Evolutionary conservation across 2,113 vertebrate species (phyloP), one percentile per base, ranked within the genome.

Genomic region (Amphilophus citrinellus): DNA sequence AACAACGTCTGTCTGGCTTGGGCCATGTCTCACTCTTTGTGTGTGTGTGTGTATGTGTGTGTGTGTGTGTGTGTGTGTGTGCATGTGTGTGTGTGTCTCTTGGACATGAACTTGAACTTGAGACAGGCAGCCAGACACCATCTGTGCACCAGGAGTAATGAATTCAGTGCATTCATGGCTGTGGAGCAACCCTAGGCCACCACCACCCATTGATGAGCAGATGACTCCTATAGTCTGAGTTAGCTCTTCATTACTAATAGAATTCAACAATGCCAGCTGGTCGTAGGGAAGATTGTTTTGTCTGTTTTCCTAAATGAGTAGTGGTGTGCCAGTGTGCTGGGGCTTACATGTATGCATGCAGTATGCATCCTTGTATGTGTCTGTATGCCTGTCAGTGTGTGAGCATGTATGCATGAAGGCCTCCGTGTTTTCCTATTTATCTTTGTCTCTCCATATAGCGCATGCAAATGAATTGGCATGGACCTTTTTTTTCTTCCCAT

Each of bases 31-130:
- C 78, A 83, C 84, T 83, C 76, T 85, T 62, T 82, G 61, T 88
- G 79, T 90, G 75, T 83, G 79, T 84, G 78, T 90, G 66, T 87
- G 75, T 83, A 84, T 81, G 85, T 92, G 79, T 89, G 75, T 86
- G 85, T 90, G 57, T 86, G 78, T 90, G 66, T 87, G 75, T 83
- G 85, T 92, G 79, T 89, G 75, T 86, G 85, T 90, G 57, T 86
- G 80, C 85, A 84, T 91, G 75, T 88, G 84, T 85, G 84, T 85
- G 59, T 83, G 87, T 84, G 84, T 93, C 88, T 93, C 84, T 89
- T 94, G 93, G 93, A 94, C 92, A 89, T 95, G 95, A 95, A 95
- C 95, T 95, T 95, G 95, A 95, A 95, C 95, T 95, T 95, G 92
- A 95, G 94, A 95, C 93, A 94, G 93, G 91, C 92, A 91, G 91